Evolutionary conservation across 2,888 invertebrate species (phyloP), one percentile per base, ranked within the genome.

Genomic region (Augochlorella aurata): DNA sequence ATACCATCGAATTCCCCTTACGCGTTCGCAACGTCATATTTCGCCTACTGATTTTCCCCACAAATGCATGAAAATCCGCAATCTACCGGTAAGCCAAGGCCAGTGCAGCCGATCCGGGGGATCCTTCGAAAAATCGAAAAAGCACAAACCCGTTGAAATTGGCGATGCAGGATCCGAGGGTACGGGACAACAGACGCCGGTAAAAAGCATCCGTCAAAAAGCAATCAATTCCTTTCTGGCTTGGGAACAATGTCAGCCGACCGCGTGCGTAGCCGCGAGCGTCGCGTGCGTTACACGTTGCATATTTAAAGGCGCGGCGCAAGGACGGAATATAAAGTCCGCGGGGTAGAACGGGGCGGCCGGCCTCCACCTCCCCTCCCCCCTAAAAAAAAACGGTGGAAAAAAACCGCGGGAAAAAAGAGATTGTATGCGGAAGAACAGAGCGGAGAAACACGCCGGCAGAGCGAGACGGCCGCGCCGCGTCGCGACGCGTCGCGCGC

Each of bases 191-290:
- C 38, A 38, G 38, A 38, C 38, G 38, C 38, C 10, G 8, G 63
- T 16, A 18, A 63, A 63, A 18, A 44, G 58, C 58, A 58, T 58
- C 24, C 58, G 58, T 58, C 58, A 54, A 74, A 79, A 76, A 83
- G 82, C 83, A 83, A 83, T 83, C 83, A 83, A 83, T 83, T 83
- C 75, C 76, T 83, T 82, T 83, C 79, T 82, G 79, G 44, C 29
- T 50, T 61, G 5, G 61, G 83, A 74, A 82, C 82, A 83, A 79
- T 79, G 79, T 66, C 54, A 38, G 63, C 10, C 21, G 14, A 24
- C 68, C 52, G 71, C 58, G 65, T 44, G 58, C 18, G 16, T 70
- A 66, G 73, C 65, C 50, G 47, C 45, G 66, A 45, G 50, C 65
- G 18, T 66, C 68, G 54, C 65, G 83, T 73, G 72, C 66, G 72